phyloP scores from a whole-genome alignment of 92 coral and sea anemone species.

The Scolanthus callimorphus region DNA sequence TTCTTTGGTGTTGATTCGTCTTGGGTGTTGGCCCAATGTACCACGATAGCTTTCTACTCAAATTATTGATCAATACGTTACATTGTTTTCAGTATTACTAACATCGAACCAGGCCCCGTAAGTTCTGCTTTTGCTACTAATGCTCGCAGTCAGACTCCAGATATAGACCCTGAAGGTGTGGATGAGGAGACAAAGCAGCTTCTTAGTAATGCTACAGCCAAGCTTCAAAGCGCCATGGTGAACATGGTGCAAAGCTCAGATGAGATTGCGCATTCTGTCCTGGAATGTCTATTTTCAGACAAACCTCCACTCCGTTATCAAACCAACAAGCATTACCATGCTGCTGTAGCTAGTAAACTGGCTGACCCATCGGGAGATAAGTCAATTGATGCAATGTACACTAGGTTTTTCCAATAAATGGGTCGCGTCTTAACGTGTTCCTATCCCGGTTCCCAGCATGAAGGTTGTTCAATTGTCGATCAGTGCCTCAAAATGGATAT shows the following conservation, averaged over 20 bases:
- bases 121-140: conserved; percentile 39
- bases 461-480: too few relatives aligned
- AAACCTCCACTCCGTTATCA: conserved; percentile 85
- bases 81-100: conserved; percentile 50
- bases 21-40: too few relatives aligned
- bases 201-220: conserved; percentile 45
- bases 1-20: too few relatives aligned
- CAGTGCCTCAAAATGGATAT: too few relatives aligned
- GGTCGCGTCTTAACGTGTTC: too few relatives aligned
- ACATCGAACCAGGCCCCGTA: conserved; percentile 94
- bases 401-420: conserved; percentile 58
- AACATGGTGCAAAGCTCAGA: conserved; percentile 68
- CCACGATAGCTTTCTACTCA: too few relatives aligned
- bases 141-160: conserved; percentile 18
- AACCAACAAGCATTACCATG: conserved; percentile 66
- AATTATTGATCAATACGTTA: not conserved
- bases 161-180: conserved; percentile 19
- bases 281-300: conserved; percentile 62
- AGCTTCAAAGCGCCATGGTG: conserved; percentile 34
- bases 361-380: conserved; percentile 85
- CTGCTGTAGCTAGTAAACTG: conserved; percentile 52
- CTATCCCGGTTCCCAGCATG: too few relatives aligned
- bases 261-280: conserved; percentile 73
- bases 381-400: conserved; percentile 32
- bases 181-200: conserved; percentile 88